Conservation (phyloP, 2,113 vertebrate species). For the Callorhinus ursinus region DNA sequence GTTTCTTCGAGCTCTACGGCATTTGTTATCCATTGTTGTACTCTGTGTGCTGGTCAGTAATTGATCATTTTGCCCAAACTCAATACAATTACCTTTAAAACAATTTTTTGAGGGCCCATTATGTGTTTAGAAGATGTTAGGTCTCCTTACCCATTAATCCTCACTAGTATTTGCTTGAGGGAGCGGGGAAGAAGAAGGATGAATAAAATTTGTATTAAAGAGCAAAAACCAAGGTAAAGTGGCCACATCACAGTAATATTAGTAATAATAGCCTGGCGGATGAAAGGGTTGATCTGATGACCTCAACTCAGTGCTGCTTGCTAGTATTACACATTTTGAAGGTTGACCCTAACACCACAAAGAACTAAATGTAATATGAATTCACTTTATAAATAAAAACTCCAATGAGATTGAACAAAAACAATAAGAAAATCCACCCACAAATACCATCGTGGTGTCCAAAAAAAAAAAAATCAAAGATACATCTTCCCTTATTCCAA, state of each 20-base stretch:
- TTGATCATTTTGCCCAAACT: neutral
- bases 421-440: neutral
- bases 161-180: constrained; percentile 19
- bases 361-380: neutral
- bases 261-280: neutral
- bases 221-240: neutral
- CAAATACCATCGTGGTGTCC: neutral
- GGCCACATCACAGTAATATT: neutral
- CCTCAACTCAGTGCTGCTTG: neutral
- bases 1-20: neutral
- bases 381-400: constrained; percentile 25
- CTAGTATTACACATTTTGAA: neutral
- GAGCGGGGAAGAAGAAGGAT: neutral
- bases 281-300: neutral
- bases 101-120: neutral
- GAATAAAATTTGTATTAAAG: neutral
- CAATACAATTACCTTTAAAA: neutral
- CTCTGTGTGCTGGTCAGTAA: neutral
- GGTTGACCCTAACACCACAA: neutral
- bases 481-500: neutral
- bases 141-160: neutral
- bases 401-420: neutral
- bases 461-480: neutral
- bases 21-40: neutral
- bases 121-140: neutral